phyloP scores from a whole-genome alignment of 2,888 invertebrate species.

The Sericinus montela region DNA sequence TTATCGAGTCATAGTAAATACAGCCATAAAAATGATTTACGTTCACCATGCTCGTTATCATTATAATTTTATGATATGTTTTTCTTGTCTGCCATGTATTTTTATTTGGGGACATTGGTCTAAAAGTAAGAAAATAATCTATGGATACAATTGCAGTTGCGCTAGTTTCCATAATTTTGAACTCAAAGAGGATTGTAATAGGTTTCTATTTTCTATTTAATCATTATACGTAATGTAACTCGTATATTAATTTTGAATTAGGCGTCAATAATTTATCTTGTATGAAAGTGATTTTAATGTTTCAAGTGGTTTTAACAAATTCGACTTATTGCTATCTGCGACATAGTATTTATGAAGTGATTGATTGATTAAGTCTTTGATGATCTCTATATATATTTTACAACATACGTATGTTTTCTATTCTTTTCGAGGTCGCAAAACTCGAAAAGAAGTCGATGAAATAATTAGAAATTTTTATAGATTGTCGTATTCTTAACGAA shows the following conservation, averaged over 20 bases:
- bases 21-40: constrained; percentile 15
- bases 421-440: too few species aligned
- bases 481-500: too few species aligned
- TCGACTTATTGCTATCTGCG: too few species aligned
- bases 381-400: too few species aligned
- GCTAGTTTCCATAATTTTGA: neutral
- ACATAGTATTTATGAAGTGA: too few species aligned
- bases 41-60: constrained; percentile 1
- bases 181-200: neutral
- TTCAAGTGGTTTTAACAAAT: too few species aligned
- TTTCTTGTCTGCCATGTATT: constrained; percentile 14
- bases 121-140: constrained; percentile 1
- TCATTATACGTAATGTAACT: neutral
- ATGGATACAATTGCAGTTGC: neutral
- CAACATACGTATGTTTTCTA: too few species aligned
- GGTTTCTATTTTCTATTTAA: neutral
- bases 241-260: constrained; percentile 7
- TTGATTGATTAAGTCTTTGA: too few species aligned
- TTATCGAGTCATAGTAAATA: constrained; percentile 13
- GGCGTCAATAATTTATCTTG: neutral
- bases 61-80: constrained; percentile 19
- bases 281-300: too few species aligned
- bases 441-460: too few species aligned
- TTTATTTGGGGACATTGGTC: constrained; percentile 17
- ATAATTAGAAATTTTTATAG: too few species aligned